Base-by-base conservation (phyloP, 1,140 invertebrate genomes). In the Spodoptera litura region DNA sequence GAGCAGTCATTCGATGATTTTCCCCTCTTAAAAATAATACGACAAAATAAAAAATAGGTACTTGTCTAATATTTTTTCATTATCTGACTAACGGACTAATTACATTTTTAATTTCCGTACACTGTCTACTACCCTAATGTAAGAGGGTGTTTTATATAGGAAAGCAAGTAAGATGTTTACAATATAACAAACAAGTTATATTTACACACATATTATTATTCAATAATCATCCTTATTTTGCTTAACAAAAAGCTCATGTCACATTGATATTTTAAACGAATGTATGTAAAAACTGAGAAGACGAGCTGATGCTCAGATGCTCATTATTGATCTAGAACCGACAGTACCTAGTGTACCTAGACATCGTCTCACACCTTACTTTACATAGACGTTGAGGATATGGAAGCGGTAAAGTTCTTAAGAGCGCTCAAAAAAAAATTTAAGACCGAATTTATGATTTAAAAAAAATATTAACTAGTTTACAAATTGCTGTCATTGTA, bases 261-360 rank as follows among this genome's bases (percentile, higher is more conserved):
- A 68, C 27, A 66, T 59, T 35, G 58, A 12, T 11, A 62, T 61
- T 56, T 9, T 44, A 68, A 68, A 13, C 25, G 44, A 44, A 44
- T 31, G 15, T 53, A 68, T 68, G 64, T 68, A 68, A 68, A 68
- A 68, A 68, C 49, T 25, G 51, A n/a, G 4, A n/a, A 5, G 62
- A 44, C 15, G 20, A 31, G 11, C 15, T 68, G 35, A 49, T 44
- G 6, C 38, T 44, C 4, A 1, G 38, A 44, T 44, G 38, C 64
- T 68, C 64, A 68, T 68, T 68, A 68, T 68, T 52, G 64, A 68
- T 52, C 25, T 64, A 49, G 61, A 64, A 44, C 38, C 35, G 61
- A 64, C 64, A 71, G 62, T 75, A 51, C 58, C 13, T 78, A 38
- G 55, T 52, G 71, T 75, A 51, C 58, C 13, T 78, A 38, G 55